Evolutionary conservation across 2,888 invertebrate genomes (phyloP).

Genomic region (Noctua comes): DNA sequence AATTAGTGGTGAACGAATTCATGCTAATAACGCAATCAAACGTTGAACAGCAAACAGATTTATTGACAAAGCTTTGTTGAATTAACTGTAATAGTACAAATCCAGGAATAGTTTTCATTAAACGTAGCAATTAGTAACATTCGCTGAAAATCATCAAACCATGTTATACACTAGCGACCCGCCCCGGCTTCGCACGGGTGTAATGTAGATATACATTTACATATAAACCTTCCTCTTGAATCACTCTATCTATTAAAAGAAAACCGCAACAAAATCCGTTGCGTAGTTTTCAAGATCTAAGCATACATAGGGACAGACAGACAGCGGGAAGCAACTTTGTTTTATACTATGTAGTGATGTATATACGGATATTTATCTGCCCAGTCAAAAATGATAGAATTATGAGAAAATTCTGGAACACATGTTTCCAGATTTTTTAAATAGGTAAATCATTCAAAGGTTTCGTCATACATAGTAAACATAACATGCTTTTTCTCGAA

Average conservation of each 20-base stretch:
- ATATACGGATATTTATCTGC: background rate
- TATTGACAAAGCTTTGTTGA: conserved; percentile 7
- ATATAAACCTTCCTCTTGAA: no score
- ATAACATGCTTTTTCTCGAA: background rate
- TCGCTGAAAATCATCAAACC: background rate
- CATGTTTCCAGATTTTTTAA: no score
- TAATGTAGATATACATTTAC: no score
- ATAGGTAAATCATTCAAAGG: background rate
- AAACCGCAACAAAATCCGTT: no score
- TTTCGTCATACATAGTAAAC: background rate
- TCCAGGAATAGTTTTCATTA: conserved; percentile 6
- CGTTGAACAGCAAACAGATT: conserved; percentile 4
- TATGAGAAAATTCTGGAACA: background rate
- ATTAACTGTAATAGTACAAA: conserved; percentile 1
- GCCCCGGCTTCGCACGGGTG: no score
- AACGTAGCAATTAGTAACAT: background rate
- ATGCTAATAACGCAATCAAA: conserved; percentile 1
- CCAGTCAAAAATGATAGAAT: background rate
- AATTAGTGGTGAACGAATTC: background rate
- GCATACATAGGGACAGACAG: no score
- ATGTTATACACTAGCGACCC: no score
- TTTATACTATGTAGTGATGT: no score
- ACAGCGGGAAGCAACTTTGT: no score
- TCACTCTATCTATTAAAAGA: no score
- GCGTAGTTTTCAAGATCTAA: no score